These are phyloP conservation scores for Hyposoter didymator DNA, from an alignment of 2,888 invertebrate genomes.

Conservation along the genomic window DNA sequence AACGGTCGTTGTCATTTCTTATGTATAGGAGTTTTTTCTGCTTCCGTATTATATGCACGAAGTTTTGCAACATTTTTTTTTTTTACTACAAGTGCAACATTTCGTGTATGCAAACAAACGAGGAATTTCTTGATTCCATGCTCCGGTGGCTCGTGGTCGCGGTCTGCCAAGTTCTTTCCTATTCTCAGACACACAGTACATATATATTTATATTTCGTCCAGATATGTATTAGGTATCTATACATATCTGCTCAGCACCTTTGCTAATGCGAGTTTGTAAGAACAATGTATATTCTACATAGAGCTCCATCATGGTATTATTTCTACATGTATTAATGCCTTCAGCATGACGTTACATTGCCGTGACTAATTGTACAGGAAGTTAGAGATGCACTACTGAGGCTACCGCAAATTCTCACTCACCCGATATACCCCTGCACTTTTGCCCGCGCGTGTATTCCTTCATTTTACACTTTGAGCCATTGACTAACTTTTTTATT, in stretches of 20 bases:
- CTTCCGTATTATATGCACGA: background rate
- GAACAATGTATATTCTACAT: constrained; percentile 38
- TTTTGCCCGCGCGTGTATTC: constrained; percentile 42
- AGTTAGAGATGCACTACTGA: constrained; percentile 63
- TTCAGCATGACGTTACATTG: constrained; percentile 62
- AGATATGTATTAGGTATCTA: background rate
- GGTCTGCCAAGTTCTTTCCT: constrained; percentile 41
- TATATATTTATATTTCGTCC: background rate
- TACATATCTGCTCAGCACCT: background rate
- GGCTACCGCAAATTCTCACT: constrained; percentile 49
- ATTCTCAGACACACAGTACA: constrained; percentile 18
- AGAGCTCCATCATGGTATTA: constrained; percentile 27
- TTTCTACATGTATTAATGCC: constrained; percentile 38
- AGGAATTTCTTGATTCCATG: constrained; percentile 32
- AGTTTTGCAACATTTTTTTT: background rate
- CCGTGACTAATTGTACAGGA: constrained; percentile 79
- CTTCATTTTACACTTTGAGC: constrained; percentile 33
- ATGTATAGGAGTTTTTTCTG: background rate
- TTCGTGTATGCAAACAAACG: background rate
- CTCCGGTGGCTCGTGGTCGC: constrained; percentile 31
- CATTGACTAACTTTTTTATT: constrained; percentile 21
- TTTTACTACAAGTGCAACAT: background rate
- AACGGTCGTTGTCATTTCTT: background rate
- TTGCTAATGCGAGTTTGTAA: constrained; percentile 13
- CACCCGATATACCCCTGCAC: constrained; percentile 26